Evolutionary conservation across 2,888 invertebrate species (phyloP).

Genomic region (Latrodectus elegans): DNA sequence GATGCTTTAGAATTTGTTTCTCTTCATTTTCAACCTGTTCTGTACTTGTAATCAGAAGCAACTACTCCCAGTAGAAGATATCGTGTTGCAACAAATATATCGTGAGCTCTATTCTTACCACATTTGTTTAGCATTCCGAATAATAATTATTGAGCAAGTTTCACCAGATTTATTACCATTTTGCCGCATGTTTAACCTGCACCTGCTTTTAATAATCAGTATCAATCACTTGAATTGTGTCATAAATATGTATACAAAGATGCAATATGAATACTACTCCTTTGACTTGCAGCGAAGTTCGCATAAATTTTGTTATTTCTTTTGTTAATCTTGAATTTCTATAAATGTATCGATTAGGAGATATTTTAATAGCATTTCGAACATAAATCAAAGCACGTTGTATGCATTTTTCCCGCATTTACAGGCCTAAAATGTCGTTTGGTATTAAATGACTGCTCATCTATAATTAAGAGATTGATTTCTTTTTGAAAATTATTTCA

Average conservation of each 20-base stretch:
- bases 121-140: conserved; percentile 30
- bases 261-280: neutral
- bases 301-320: too few species aligned
- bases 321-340: too few species aligned
- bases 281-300: neutral
- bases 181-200: conserved; percentile 34
- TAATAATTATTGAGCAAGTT: conserved; percentile 41
- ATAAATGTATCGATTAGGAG: too few species aligned
- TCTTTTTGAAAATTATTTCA: too few species aligned
- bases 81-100: conserved; percentile 38
- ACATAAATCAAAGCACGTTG: too few species aligned
- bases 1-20: neutral
- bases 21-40: conserved; percentile 8
- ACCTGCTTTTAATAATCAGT: conserved; percentile 42
- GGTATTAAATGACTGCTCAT: too few species aligned
- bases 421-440: too few species aligned
- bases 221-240: conserved; percentile 27
- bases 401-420: too few species aligned
- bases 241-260: conserved; percentile 9
- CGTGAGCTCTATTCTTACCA: conserved; percentile 35
- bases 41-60: neutral
- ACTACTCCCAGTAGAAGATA: conserved; percentile 8
- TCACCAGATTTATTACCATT: conserved; percentile 32
- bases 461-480: too few species aligned
- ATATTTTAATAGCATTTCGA: too few species aligned